Percentiles rank a stretch among this genome's conserved stretches.
phyloP scores from a whole-genome alignment of 2,797 vertebrate species.

The Acipenser oxyrinchus region DNA sequence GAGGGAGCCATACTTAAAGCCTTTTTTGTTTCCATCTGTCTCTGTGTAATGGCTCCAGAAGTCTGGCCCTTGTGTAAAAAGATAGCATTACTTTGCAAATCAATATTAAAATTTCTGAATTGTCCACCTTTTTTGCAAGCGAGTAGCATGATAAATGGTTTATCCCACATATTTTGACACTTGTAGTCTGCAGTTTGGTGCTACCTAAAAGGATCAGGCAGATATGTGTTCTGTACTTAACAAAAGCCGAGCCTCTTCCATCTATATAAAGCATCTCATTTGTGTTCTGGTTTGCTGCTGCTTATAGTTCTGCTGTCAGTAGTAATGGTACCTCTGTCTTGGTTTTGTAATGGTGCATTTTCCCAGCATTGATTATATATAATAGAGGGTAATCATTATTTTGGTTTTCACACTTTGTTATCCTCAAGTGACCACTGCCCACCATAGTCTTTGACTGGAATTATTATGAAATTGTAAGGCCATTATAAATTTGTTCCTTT shows the following conservation, averaged over 20 bases:
- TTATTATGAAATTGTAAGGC: conserved; percentile 35
- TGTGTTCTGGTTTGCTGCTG: conserved; percentile 22
- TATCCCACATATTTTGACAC: conserved; percentile 35
- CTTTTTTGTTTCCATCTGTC: conserved; percentile 20
- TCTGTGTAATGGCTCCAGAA: conserved; percentile 47
- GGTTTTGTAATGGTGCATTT: conserved; percentile 25
- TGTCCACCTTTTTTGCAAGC: conserved; percentile 34
- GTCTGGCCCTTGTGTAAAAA: conserved; percentile 50
- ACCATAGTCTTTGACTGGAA: conserved; percentile 35
- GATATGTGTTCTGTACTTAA: conserved; percentile 9
- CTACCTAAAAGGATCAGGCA: conserved; percentile 8
- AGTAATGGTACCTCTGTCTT: conserved; percentile 28
- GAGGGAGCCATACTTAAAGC: conserved; percentile 9
- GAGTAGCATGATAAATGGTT: conserved; percentile 33
- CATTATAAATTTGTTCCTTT: conserved; percentile 31
- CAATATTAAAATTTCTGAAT: conserved; percentile 50
- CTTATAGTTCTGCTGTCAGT: conserved; percentile 40
- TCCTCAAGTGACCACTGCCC: conserved; percentile 33
- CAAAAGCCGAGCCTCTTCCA: conserved; percentile 9
- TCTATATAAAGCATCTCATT: conserved; percentile 3
- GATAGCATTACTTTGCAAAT: conserved; percentile 57
- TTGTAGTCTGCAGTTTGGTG: conserved; percentile 16
- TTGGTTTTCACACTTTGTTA: conserved; percentile 34
- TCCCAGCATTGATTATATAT: conserved; percentile 35
- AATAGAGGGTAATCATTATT: conserved; percentile 38